Evolutionary conservation across 2,113 vertebrate genomes (phyloP).

Genomic region (Artemisiospiza belli): DNA sequence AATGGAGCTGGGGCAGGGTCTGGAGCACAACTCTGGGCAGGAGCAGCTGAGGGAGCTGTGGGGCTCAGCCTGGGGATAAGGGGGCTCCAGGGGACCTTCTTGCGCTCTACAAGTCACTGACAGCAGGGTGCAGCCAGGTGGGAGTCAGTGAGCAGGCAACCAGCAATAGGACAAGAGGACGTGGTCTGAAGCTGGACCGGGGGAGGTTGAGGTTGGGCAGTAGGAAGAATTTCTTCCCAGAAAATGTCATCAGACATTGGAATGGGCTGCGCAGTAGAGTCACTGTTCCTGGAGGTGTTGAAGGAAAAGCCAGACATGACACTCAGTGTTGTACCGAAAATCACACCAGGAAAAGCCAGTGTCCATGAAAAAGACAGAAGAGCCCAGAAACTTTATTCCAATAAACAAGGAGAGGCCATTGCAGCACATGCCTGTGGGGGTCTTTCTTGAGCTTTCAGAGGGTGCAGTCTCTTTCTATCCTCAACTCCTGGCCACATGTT

Average conservation of each 20-base stretch:
- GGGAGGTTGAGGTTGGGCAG: background rate
- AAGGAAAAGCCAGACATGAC: background rate
- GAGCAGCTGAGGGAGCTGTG: background rate
- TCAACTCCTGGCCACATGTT: accelerated
- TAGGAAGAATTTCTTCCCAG: background rate
- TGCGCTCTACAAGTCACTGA: background rate
- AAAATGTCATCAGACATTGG: background rate
- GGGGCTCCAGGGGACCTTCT: too few relatives aligned
- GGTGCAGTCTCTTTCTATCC: accelerated
- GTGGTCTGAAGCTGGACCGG: background rate
- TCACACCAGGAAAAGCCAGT: background rate
- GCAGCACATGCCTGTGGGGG: accelerated
- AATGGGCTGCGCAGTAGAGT: background rate
- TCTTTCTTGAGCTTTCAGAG: accelerated
- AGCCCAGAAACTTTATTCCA: background rate
- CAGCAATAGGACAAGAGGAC: background rate
- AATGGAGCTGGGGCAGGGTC: background rate
- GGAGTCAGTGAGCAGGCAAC: background rate
- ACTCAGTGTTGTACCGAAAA: accelerated
- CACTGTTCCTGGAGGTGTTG: too few relatives aligned
- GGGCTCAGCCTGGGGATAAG: background rate
- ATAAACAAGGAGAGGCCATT: background rate
- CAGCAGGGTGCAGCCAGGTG: background rate
- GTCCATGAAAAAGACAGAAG: background rate
- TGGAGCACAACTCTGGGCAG: background rate